These are phyloP conservation scores for Ferrisia virgata DNA, from an alignment of 2,888 invertebrate genomes.

Conservation along the genomic window DNA sequence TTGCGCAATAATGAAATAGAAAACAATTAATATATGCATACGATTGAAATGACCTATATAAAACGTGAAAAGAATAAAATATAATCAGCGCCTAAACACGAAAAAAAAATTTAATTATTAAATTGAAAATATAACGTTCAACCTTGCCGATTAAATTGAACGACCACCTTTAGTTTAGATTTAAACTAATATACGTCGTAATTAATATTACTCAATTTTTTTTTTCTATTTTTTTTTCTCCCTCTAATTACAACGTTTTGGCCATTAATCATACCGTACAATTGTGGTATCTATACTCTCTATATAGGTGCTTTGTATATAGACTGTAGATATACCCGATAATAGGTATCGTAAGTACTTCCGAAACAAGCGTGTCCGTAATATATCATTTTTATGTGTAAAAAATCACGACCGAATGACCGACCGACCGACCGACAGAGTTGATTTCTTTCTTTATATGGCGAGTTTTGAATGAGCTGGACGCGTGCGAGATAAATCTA, in stretches of 20 bases:
- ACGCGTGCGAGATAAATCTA: not conserved
- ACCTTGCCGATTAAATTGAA: conserved; percentile 3
- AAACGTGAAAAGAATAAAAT: conserved; percentile 25
- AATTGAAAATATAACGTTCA: not conserved
- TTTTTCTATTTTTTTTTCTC: too few species aligned
- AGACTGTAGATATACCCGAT: not conserved
- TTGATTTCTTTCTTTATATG: not conserved
- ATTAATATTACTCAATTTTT: conserved; percentile 28
- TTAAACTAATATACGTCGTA: conserved; percentile 20
- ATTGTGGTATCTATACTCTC: too few species aligned
- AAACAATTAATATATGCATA: not conserved
- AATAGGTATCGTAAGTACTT: not conserved
- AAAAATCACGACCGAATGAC: not conserved
- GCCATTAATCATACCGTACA: not conserved
- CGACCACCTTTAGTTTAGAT: not conserved
- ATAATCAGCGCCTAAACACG: conserved; percentile 6
- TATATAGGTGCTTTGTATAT: not conserved
- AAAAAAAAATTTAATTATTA: conserved; percentile 20
- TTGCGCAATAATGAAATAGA: conserved; percentile 4
- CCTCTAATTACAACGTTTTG: not conserved
- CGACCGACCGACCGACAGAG: too few species aligned
- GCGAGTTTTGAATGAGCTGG: not conserved
- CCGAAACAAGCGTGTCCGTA: conserved; percentile 5
- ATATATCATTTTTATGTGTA: not conserved
- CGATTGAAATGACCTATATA: conserved; percentile 22